Conservation (phyloP, 92 coral and sea anemone species). For the Nematostella vectensis region DNA sequence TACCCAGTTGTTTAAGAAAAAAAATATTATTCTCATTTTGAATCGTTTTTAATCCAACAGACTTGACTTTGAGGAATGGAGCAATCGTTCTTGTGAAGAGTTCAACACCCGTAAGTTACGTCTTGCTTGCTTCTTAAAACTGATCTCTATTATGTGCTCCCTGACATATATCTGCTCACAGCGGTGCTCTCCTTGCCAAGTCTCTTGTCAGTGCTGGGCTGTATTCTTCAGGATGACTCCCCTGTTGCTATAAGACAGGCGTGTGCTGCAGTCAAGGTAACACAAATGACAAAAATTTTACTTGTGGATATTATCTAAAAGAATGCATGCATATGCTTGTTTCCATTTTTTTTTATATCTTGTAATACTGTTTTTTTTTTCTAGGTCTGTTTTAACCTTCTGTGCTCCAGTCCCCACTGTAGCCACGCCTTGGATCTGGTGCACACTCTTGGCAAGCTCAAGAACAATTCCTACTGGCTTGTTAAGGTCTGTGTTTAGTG, state of each 20-base stretch:
- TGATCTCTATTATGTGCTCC: too few species aligned
- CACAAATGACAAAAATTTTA: too few species aligned
- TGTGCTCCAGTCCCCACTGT: constrained; percentile 71
- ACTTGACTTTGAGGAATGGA: constrained; percentile 79
- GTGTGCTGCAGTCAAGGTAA: constrained; percentile 75
- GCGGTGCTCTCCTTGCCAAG: constrained; percentile 61
- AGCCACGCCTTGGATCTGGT: constrained; percentile 60
- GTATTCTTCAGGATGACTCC: constrained; percentile 78
- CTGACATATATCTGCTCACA: constrained; percentile 11
- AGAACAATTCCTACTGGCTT: constrained; percentile 83
- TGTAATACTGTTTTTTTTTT: too few species aligned
- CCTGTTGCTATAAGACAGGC: constrained; percentile 83
- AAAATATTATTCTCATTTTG: too few species aligned
- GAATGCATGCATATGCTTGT: too few species aligned
- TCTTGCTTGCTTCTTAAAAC: too few species aligned
- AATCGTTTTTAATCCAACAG: too few species aligned
- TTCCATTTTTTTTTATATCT: too few species aligned
- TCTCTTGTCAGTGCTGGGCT: constrained; percentile 54
- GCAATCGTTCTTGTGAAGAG: constrained; percentile 57
- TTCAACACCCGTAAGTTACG: constrained; percentile 23
- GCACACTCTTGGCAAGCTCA: constrained; percentile 34
- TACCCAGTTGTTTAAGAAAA: too few species aligned
- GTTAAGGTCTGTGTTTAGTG: constrained; percentile 60
- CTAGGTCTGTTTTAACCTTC: constrained; percentile 70
- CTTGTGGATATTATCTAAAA: background rate